Evolutionary conservation across 2,113 vertebrate species (phyloP), one percentile per base, ranked within the genome.

Genomic region (Oophaga pumilio): DNA sequence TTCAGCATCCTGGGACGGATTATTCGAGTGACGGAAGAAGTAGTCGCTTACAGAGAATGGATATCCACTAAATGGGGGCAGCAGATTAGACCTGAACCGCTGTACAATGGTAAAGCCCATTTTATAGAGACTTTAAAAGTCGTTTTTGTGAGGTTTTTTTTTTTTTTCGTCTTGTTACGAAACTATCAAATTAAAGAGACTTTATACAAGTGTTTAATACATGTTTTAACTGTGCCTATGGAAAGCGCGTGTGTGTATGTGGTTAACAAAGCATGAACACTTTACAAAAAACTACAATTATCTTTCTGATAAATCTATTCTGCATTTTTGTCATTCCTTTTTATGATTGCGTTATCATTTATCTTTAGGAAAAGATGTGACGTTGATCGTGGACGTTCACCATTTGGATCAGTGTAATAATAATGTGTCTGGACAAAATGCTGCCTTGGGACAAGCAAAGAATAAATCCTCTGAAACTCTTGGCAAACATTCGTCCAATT

Each of bases 21-120:
- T 93, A 97, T 99, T 91, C 95, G 98, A 90, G 97, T 99, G 87
- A 99, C 97, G 0, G 97, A 96, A 85, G 98, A 99, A 92, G 98
- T 99, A 76, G 96, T 96, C 10, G 96, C 97, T 0, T 99, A 99
- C 88, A 95, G 98, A 91, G 96, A 98, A 62, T 99, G 97, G 97
- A 99, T 99, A 94, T 96, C 94, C 43, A 96, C 96, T 74, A 95
- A 96, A 82, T 99, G 98, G 98, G 96, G 96, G 59, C 92, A 93
- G 83, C 94, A 94, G 20, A 95, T 93, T 24, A 95, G 96, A 90
- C 95, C 94, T 1, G 97, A 97, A 49, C 90, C 93, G 5, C 90
- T 96, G 0, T 95, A 97, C 90, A 98, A 97, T 57, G 96, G 97
- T 98, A 93, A 91, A 62, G 2, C 28, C 2, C 33, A 68, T 50